These are phyloP conservation scores for Eupithecia pulchellata DNA, from an alignment of 2,888 invertebrate species.

Conservation along the genomic window DNA sequence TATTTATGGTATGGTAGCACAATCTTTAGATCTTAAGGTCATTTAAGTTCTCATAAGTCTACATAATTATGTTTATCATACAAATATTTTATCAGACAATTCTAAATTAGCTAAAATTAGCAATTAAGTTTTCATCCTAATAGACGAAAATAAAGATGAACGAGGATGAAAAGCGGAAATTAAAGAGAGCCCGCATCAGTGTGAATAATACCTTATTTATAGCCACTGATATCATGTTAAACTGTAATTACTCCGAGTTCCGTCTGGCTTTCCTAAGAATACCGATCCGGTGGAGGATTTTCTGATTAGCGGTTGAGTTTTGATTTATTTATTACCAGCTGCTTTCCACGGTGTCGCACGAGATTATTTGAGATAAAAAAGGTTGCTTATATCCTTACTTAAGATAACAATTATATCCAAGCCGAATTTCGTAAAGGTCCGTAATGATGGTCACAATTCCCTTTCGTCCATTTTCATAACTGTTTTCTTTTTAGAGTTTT, in stretches of 20 bases:
- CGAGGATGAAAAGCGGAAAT: not conserved
- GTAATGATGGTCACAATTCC: not conserved
- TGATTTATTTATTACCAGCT: not conserved
- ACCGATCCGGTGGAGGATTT: constrained; percentile 41
- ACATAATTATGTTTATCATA: not conserved
- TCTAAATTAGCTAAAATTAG: no score
- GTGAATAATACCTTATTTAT: constrained; percentile 22
- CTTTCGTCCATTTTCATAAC: no score
- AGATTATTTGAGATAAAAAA: not conserved
- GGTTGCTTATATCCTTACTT: not conserved
- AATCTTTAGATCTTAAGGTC: no score
- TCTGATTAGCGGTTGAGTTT: constrained; percentile 10
- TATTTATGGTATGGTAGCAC: no score
- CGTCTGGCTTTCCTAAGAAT: constrained; percentile 55
- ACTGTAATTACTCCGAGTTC: constrained; percentile 48
- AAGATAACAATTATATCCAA: not conserved
- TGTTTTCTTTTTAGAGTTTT: no score
- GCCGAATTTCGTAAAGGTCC: not conserved
- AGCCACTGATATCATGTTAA: constrained; percentile 40
- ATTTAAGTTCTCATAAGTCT: not conserved
- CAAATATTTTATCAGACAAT: no score
- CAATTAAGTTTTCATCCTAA: no score
- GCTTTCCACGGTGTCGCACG: not conserved
- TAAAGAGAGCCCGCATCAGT: constrained; percentile 8
- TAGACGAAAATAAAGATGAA: no score